Percentiles rank a stretch among this genome's conserved stretches.
Evolutionary conservation across 2,888 invertebrate genomes (phyloP).

Genomic region (Sarcophaga caerulescens): DNA sequence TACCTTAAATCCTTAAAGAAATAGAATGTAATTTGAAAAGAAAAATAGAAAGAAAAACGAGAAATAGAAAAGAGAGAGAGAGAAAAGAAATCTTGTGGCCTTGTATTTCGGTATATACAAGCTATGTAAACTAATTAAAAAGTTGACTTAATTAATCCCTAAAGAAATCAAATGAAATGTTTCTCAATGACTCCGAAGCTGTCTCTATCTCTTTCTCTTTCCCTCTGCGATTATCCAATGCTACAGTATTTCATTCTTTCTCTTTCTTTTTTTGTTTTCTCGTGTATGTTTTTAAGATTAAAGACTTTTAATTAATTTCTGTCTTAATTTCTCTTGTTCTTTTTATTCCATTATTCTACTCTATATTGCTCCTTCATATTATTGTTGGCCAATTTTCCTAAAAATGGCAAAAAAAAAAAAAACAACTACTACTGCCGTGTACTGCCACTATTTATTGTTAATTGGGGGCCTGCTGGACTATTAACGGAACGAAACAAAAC

Average conservation of each 20-base stretch:
- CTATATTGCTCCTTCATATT: not conserved
- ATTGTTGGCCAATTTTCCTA: not conserved
- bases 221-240: constrained; percentile 15
- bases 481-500: not conserved
- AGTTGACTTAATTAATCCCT: constrained; percentile 59
- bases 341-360: constrained; percentile 1
- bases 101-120: not conserved
- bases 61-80: no score
- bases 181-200: not conserved
- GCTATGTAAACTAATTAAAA: constrained; percentile 48
- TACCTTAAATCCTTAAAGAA: not conserved
- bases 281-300: constrained; percentile 22
- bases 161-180: constrained; percentile 51
- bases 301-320: constrained; percentile 53
- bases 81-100: not conserved
- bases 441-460: constrained; percentile 21
- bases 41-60: no score
- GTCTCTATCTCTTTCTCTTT: not conserved
- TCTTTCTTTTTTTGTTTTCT: not conserved
- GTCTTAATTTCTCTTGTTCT: constrained; percentile 45
- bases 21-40: no score
- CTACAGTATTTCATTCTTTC: not conserved
- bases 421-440: no score
- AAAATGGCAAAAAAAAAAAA: not conserved
- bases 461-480: constrained; percentile 8